A percentile compares a stretch with the other conserved stretches of the same genome.
These are phyloP conservation scores for Spodoptera exigua DNA, from an alignment of 2,888 invertebrate genomes.

Conservation along the genomic window DNA sequence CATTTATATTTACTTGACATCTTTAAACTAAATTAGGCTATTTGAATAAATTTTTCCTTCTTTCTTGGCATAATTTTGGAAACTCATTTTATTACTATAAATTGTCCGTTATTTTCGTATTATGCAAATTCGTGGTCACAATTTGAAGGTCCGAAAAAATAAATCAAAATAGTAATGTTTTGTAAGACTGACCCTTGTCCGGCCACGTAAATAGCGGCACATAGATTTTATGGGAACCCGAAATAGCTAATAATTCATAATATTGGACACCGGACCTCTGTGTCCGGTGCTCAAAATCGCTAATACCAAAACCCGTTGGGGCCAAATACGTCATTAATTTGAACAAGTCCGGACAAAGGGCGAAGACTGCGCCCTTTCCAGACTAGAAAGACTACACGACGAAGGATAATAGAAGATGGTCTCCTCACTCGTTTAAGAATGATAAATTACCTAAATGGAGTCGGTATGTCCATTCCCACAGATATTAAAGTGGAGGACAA, in stretches of 20 bases:
- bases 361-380: slow-evolving; percentile 78
- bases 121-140: slow-evolving; percentile 42
- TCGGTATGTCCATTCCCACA: slow-evolving; percentile 89
- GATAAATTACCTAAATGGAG: slow-evolving; percentile 88
- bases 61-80: slow-evolving; percentile 53
- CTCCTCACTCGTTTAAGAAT: slow-evolving; percentile 87
- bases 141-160: slow-evolving; percentile 27
- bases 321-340: slow-evolving; percentile 74
- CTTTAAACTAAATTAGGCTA: slow-evolving; percentile 47
- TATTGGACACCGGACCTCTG: slow-evolving; percentile 75
- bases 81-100: slow-evolving; percentile 31
- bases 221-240: slow-evolving; percentile 82
- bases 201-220: slow-evolving; percentile 48
- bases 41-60: slow-evolving; percentile 48
- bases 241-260: slow-evolving; percentile 85
- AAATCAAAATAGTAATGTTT: slow-evolving; percentile 51
- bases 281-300: slow-evolving; percentile 65
- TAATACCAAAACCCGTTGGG: slow-evolving; percentile 79
- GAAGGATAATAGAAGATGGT: slow-evolving; percentile 79
- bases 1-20: slow-evolving; percentile 43
- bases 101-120: slow-evolving; percentile 35
- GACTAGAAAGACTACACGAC: slow-evolving; percentile 62
- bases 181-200: slow-evolving; percentile 58
- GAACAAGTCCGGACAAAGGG: slow-evolving; percentile 78
- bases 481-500: slow-evolving; percentile 87